phyloP scores from a whole-genome alignment of 2,113 vertebrate genomes.

The Cavia aperea region DNA sequence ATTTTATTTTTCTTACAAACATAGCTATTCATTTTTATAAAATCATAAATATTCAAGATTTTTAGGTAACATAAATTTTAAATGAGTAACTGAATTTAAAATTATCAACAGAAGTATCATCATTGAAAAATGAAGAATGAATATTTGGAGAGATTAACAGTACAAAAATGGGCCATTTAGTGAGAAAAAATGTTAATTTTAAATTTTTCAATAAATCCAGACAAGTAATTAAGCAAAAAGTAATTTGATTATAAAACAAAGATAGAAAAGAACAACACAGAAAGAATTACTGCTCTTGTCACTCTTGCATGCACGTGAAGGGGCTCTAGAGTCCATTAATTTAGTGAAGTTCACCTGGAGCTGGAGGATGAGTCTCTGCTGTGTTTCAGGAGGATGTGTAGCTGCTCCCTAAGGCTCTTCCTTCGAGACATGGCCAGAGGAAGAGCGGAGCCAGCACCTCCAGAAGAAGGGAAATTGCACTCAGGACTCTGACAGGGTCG shows the following conservation, averaged over 20 bases:
- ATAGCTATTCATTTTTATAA: neutral
- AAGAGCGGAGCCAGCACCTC: neutral
- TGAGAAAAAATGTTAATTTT: neutral
- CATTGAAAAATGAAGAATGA: neutral
- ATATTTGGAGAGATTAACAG: neutral
- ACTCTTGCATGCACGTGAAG: neutral
- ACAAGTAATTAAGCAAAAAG: neutral
- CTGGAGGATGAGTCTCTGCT: too few relatives aligned
- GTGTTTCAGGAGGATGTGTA: too few relatives aligned
- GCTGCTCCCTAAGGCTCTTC: too few relatives aligned
- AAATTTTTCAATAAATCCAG: neutral
- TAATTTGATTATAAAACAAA: neutral
- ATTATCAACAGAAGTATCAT: neutral
- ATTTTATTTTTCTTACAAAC: neutral
- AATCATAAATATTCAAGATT: neutral
- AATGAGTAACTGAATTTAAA: neutral
- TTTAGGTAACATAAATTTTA: neutral
- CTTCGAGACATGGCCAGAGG: neutral
- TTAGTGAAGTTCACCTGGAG: neutral
- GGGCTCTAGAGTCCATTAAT: fast-evolving
- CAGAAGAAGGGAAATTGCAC: neutral
- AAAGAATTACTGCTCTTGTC: neutral
- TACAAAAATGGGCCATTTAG: neutral
- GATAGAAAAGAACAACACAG: neutral
- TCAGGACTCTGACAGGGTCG: neutral